These are phyloP conservation scores for Erythrolamprus reginae DNA, from an alignment of 2,113 vertebrate genomes.

Conservation along the genomic window DNA sequence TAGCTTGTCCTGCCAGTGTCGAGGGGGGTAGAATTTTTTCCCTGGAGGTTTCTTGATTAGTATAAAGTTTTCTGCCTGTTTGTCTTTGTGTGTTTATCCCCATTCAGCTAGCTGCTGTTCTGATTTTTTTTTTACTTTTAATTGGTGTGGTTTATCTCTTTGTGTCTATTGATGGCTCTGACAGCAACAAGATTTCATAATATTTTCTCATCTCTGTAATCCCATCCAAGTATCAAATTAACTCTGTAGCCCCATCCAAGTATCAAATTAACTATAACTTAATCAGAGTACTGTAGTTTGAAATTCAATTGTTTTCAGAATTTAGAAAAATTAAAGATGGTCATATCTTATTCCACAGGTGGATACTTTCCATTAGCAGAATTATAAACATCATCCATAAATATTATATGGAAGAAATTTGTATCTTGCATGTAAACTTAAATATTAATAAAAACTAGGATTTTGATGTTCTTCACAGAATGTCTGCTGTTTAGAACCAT, in stretches of 20 bases:
- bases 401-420: background rate
- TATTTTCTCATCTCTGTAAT: background rate
- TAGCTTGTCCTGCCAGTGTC: background rate
- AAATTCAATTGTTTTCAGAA: background rate
- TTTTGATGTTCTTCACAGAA: background rate
- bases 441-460: background rate
- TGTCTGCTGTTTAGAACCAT: background rate
- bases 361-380: background rate
- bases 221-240: background rate
- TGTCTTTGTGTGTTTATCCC: background rate
- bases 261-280: background rate
- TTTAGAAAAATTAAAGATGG: background rate
- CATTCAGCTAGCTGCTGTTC: background rate
- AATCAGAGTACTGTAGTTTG: background rate
- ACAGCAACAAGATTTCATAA: background rate
- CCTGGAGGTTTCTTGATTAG: background rate
- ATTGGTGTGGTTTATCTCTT: background rate
- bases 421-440: background rate
- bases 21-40: background rate
- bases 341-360: background rate
- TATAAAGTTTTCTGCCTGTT: background rate
- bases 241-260: background rate
- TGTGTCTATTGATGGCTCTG: background rate
- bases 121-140: background rate
- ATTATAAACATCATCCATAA: background rate